Percentiles rank a stretch among this genome's conserved stretches.
These are phyloP conservation scores for Smutsia gigantea DNA, from an alignment of 2,797 vertebrate species.

Conservation along the genomic window DNA sequence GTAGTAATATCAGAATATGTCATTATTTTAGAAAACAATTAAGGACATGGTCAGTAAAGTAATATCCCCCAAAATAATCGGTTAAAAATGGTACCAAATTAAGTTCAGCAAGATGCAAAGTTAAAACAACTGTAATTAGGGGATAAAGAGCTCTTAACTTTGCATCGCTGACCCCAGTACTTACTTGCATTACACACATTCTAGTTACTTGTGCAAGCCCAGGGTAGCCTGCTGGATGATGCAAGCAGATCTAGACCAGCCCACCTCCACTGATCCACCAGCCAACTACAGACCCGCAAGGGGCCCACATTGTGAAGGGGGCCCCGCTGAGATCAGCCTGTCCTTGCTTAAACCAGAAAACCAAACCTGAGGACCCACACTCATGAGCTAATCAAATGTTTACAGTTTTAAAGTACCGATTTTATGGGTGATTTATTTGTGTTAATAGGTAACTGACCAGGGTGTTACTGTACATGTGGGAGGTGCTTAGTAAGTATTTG, in stretches of 20 bases:
- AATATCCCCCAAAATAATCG: background rate
- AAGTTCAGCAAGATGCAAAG: background rate
- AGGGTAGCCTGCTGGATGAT: background rate
- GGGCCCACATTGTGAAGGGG: no score
- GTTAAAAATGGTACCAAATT: background rate
- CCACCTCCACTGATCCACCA: background rate
- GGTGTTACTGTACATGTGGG: background rate
- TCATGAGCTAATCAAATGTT: background rate
- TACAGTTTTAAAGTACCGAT: background rate
- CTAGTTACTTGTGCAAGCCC: background rate
- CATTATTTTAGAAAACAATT: slow-evolving; percentile 11
- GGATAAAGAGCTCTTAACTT: background rate
- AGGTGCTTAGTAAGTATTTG: background rate
- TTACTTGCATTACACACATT: background rate
- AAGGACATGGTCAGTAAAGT: background rate
- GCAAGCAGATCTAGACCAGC: background rate
- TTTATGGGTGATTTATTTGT: background rate
- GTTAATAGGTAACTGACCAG: background rate
- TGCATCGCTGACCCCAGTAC: background rate
- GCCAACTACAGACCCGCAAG: background rate
- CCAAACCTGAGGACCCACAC: background rate
- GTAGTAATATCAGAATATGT: background rate
- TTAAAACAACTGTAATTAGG: background rate
- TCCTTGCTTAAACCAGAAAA: background rate
- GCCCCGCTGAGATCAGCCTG: background rate